phyloP scores from a whole-genome alignment of 2,888 invertebrate species.

The Idaea biselata region DNA sequence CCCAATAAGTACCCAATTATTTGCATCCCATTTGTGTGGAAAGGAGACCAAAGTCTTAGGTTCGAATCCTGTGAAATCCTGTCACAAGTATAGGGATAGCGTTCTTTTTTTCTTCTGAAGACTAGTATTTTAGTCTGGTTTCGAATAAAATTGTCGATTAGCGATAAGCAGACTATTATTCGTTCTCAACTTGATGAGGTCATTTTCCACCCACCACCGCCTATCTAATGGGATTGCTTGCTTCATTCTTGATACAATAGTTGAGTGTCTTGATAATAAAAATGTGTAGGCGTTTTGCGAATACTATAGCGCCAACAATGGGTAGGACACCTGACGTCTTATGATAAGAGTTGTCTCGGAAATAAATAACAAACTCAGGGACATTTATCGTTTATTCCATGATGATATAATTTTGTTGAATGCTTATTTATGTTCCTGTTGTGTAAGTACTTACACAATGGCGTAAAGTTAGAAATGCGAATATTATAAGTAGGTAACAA shows the following conservation, averaged over 20 bases:
- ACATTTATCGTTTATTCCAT: constrained; percentile 2
- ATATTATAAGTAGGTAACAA: no score
- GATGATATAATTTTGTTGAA: constrained; percentile 5
- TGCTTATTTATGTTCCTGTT: neutral
- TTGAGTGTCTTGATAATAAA: constrained; percentile 13
- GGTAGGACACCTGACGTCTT: constrained; percentile 25
- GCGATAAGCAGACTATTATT: neutral
- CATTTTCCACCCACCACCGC: neutral
- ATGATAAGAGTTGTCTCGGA: constrained; percentile 18
- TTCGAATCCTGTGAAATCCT: no score
- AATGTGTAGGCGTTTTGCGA: constrained; percentile 20
- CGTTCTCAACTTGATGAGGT: neutral
- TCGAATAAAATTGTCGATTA: no score
- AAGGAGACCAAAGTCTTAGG: no score
- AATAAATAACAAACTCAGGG: constrained; percentile 2
- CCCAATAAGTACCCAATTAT: no score
- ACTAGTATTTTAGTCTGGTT: no score
- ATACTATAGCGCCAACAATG: constrained; percentile 28
- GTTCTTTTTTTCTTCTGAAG: no score
- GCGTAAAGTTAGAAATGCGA: no score
- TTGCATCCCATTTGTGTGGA: no score
- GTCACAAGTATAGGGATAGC: no score
- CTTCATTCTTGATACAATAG: constrained; percentile 17
- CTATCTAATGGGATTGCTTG: constrained; percentile 26
- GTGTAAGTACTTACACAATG: no score